Evolutionary conservation across 2,113 vertebrate genomes (phyloP), one percentile per base, ranked within the genome.

Genomic region (Percopsis transmontana): DNA sequence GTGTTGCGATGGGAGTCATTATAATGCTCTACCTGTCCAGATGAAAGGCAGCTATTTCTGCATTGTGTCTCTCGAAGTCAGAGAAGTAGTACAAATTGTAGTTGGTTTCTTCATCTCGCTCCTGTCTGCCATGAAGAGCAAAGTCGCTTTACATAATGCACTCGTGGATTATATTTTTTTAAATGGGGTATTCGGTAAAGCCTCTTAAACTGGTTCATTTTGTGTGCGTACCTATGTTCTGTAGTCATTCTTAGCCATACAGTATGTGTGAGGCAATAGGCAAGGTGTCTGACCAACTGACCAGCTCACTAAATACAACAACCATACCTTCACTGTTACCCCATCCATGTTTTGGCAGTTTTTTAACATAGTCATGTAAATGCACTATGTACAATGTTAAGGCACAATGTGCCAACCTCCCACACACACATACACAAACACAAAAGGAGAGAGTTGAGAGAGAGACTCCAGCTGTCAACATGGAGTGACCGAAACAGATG

Each of bases 11-110:
- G 5, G 27, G 27, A 33, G 1, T 33, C 27, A 33, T 33, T 33
- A 33, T 14, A 45, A 18, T 19, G n/a, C 18, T 4, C 12, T 82
- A 93, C 94, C 93, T 93, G 90, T 95, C 93, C 64, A 94, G 80
- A 66, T 95, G 94, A 71, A 95, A 95, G 33, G 94, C 94, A 62
- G 90, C 87, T 0, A 94, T 94, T 83, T 96, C 94, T 2, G 94
- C 92, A 13, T 94, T 94, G 82, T 95, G 95, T 48, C 94, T 86
- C 76, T 96, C 94, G 62, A 95, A 96, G 84, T 96, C 93, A 0
- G 95, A 96, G 89, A 96, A 95, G 78, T 94, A 97, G 82, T 93
- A 95, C 24, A 95, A 91, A 76, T 96, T 93, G 7, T 78, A 69
- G 24, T 93, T 89, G 0, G 94, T 94, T 82, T 96, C 95, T 33